Evolutionary conservation across 2,113 vertebrate species (phyloP), one percentile per base, ranked within the genome.

Genomic region (Podiceps cristatus): DNA sequence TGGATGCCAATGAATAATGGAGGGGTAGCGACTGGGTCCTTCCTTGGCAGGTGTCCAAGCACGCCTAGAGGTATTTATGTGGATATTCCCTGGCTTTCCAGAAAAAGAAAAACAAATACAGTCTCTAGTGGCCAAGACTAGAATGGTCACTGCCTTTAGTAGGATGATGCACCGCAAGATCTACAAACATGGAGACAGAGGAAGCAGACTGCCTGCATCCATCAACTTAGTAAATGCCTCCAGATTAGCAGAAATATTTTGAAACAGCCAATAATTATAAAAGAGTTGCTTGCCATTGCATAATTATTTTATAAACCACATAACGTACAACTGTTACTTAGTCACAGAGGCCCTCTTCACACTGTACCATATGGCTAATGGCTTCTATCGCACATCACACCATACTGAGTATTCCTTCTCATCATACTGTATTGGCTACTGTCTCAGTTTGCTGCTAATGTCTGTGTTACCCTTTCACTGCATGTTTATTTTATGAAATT

Each of bases 251-350:
- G 93, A 98, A 98, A 98, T 98, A 98, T 98, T 98, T 98, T 97
- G 96, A 97, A 98, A 97, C 97, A 97, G 96, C 81, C 97, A 97
- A 97, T 98, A 98, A 98, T 98, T 98, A 97, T 89, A 96, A 97
- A 97, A 97, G 95, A 97, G 95, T 97, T 98, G 97, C 95, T 97
- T 98, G 93, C 97, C 96, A 96, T 97, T 97, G 96, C 97, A 98
- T 98, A 98, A 98, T 98, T 98, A 98, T 98, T 98, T 98, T 98
- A 98, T 98, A 98, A 98, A 97, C 98, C 97, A 96, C 96, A 97
- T 92, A 98, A 97, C 96, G 96, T 98, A 91, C 96, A 98, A 98
- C 97, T 94, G 97, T 97, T 98, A 94, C 89, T 96, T 63, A 92
- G 93, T 95, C 97, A 95, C 97, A 98, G 96, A 98, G 98, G 97